Evolutionary conservation across 2,797 vertebrate genomes (phyloP), one percentile per base, ranked within the genome.

Genomic region (Ptychobarbus kaznakovi): DNA sequence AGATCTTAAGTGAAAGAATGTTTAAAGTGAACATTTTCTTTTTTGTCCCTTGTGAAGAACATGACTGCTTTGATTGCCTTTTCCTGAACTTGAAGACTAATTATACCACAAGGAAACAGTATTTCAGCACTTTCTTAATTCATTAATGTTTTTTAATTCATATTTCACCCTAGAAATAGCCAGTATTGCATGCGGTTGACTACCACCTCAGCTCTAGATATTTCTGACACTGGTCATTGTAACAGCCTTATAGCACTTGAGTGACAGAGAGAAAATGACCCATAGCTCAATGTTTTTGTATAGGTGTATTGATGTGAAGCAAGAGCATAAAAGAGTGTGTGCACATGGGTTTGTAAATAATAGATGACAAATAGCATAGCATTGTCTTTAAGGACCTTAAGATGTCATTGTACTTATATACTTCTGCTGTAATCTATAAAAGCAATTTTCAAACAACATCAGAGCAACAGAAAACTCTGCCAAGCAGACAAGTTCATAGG

Each of bases 291-390:
- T 42, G 53, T 28, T 40, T 15, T 42, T 72, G n/a, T 58, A 58
- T 40, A 61, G 75, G 51, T 61, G 12, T 25, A 58, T 25, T 58
- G 35, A 56, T 58, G 53, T 44, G 10, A 63, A 46, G 38, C 15
- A 51, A 75, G 28, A 66, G 63, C 63, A 44, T 61, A 38, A 3
- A 11, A 25, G 4, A 40, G 8, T 51, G 58, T 20, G 15, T 66
- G 44, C 13, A 38, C 42, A 85, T 73, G 25, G 53, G 42, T 61
- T 79, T 44, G 38, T 85, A 42, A 76, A 83, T 53, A 76, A 75
- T 38, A 76, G 22, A 75, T 42, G 18, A 51, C 32, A 83, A 83
- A 28, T 66, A 66, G 28, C 70, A 66, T 22, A 40, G 72, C 46
- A 53, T 83, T 76, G 63, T 76, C 32, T 75, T 49, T 3, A 38